These are phyloP conservation scores for Philopotamus ludificatus DNA, from an alignment of 1,140 invertebrate species.

Conservation along the genomic window DNA sequence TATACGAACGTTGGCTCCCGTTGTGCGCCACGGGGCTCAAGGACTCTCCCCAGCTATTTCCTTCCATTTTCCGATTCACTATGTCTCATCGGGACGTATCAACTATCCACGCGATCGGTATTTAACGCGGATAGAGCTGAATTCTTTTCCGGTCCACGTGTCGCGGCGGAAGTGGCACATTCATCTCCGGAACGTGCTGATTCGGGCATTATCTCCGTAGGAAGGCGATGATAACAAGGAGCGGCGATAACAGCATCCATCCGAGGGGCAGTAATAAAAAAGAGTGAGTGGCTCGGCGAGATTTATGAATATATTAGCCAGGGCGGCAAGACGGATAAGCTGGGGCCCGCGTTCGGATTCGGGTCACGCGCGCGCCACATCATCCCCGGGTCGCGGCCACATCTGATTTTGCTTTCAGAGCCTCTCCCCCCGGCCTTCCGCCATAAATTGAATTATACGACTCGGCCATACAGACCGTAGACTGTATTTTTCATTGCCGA, in stretches of 20 bases:
- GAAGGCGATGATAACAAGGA: constrained; percentile 9
- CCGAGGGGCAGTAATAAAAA: neutral
- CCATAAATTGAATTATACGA: constrained; percentile 41
- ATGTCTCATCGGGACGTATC: too few species aligned
- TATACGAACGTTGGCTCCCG: too few species aligned
- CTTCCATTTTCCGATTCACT: too few species aligned
- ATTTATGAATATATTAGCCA: constrained; percentile 15
- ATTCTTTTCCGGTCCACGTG: too few species aligned
- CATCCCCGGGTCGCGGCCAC: constrained; percentile 18
- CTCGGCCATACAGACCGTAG: neutral
- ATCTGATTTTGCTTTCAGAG: constrained; percentile 41
- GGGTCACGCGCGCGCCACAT: constrained; percentile 11
- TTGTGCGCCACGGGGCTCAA: too few species aligned
- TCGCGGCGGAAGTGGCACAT: too few species aligned
- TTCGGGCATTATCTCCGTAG: neutral
- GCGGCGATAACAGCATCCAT: neutral
- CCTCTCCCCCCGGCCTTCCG: constrained; percentile 16
- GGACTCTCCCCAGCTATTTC: too few species aligned
- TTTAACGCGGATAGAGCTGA: too few species aligned
- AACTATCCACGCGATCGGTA: too few species aligned
- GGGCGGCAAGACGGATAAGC: neutral
- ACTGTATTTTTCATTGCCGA: neutral
- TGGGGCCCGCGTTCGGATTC: neutral
- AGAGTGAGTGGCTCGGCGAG: neutral
- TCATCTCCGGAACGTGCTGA: too few species aligned